Conservation (phyloP, 2,113 vertebrate species). For the Salvator merianae region DNA sequence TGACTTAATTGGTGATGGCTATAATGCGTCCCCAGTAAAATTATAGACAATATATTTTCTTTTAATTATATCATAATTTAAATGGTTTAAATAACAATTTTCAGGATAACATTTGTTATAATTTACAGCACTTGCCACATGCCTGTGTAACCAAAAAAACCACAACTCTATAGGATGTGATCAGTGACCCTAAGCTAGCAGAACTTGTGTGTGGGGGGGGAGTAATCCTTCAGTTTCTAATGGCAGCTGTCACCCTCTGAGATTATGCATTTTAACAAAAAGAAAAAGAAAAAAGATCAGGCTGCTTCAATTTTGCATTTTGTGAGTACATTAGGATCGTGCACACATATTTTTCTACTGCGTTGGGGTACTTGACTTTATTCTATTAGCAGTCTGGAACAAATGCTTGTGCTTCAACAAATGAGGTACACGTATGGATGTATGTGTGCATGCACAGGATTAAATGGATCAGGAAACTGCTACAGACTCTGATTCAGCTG, state of each 20-base stretch:
- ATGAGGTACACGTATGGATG: not conserved
- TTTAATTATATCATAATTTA: conserved; percentile 62
- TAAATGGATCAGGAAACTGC: not conserved
- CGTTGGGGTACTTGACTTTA: not conserved
- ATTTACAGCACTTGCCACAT: not conserved
- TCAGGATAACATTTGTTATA: conserved; percentile 50
- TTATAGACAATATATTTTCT: conserved; percentile 60
- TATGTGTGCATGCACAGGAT: not conserved
- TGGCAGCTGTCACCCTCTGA: not conserved
- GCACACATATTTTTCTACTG: not conserved
- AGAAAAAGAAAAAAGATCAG: no score
- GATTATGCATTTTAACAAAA: not conserved
- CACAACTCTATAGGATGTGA: fast-evolving
- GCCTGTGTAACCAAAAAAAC: conserved; percentile 13
- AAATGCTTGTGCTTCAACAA: not conserved
- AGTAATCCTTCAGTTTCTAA: not conserved
- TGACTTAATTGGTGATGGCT: conserved; percentile 60
- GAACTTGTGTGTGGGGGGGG: not conserved
- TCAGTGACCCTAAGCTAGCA: not conserved
- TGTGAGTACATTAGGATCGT: not conserved
- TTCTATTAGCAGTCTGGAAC: not conserved
- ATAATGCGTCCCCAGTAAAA: conserved; percentile 64
- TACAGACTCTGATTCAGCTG: not conserved
- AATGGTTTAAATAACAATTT: conserved; percentile 61
- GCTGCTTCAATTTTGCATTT: not conserved